These are phyloP conservation scores for Chalcis sispes DNA, from an alignment of 2,888 invertebrate genomes.

Conservation along the genomic window DNA sequence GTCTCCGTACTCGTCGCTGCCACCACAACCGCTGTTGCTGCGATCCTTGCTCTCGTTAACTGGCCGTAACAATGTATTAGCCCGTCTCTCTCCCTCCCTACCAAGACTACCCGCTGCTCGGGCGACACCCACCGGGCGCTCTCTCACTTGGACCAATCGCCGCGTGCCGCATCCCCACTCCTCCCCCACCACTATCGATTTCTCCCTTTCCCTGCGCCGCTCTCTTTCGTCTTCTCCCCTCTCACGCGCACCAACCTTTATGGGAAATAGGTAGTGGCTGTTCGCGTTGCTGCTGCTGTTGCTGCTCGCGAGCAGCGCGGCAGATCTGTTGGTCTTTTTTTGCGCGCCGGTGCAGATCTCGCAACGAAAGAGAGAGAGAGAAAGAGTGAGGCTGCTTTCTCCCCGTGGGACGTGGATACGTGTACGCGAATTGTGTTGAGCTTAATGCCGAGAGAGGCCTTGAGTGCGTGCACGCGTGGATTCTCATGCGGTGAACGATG, in stretches of 20 bases:
- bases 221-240: not conserved
- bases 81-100: conserved; percentile 32
- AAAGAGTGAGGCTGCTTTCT: not conserved
- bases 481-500: conserved; percentile 56
- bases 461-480: conserved; percentile 12
- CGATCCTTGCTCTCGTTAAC: conserved; percentile 67
- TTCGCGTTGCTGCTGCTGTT: not conserved
- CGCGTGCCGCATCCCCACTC: not conserved
- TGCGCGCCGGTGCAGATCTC: conserved; percentile 16
- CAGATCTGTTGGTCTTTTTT: conserved; percentile 50
- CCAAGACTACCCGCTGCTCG: conserved; percentile 8
- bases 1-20: no score
- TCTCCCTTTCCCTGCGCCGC: not conserved
- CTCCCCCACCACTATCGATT: conserved; percentile 10
- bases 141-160: not conserved
- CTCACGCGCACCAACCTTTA: not conserved
- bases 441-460: not conserved
- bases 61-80: conserved; percentile 68
- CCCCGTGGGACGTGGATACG: no score
- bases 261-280: no score
- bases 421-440: no score
- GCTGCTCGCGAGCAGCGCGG: not conserved
- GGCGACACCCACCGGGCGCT: conserved; percentile 16
- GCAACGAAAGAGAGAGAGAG: not conserved
- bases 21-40: conserved; percentile 12